Conservation (phyloP, 2,888 invertebrate species). For the Amblyjoppa proteus region DNA sequence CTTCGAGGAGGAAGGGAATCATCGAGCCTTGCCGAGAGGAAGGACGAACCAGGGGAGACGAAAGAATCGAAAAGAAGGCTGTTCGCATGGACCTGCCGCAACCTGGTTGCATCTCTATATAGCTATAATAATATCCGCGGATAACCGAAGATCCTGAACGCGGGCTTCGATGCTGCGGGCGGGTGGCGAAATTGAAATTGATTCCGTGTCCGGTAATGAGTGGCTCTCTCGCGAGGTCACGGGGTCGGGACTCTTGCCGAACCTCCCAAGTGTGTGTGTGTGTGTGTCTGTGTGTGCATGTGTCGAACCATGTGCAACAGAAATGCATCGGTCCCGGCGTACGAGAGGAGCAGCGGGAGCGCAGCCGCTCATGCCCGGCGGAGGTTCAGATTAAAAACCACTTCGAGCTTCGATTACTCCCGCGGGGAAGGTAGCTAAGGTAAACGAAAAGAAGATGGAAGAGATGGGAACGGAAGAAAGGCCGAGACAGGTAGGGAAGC, state of each 20-base stretch:
- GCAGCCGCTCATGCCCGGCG: conserved; percentile 26
- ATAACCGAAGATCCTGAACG: conserved; percentile 38
- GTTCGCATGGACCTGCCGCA: conserved; percentile 61
- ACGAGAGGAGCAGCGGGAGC: conserved; percentile 47
- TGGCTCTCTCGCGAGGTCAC: conserved; percentile 65
- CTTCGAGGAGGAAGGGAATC: conserved; percentile 30
- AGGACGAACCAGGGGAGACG: conserved; percentile 48
- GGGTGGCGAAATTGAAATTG: conserved; percentile 79
- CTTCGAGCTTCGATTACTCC: conserved; percentile 68
- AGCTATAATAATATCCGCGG: conserved; percentile 40
- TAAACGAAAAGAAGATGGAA: conserved; percentile 45
- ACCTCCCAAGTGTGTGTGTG: conserved; percentile 45
- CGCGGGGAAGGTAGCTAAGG: conserved; percentile 49
- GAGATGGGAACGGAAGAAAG: conserved; percentile 13
- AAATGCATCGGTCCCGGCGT: conserved; percentile 51
- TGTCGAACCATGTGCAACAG: conserved; percentile 46
- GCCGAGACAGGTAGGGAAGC: conserved; percentile 38
- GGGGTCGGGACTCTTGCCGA: conserved; percentile 64
- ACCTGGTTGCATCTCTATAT: conserved; percentile 55
- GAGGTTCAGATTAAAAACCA: conserved; percentile 68
- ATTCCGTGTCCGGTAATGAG: conserved; percentile 76
- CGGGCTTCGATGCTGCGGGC: conserved; percentile 50
- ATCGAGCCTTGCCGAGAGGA: conserved; percentile 55
- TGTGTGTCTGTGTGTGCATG: conserved; percentile 9
- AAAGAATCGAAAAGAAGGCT: conserved; percentile 28